Percentiles rank a stretch among this genome's conserved stretches.
phyloP scores from a whole-genome alignment of 2,797 vertebrate genomes.

The Emydoidea blandingii region DNA sequence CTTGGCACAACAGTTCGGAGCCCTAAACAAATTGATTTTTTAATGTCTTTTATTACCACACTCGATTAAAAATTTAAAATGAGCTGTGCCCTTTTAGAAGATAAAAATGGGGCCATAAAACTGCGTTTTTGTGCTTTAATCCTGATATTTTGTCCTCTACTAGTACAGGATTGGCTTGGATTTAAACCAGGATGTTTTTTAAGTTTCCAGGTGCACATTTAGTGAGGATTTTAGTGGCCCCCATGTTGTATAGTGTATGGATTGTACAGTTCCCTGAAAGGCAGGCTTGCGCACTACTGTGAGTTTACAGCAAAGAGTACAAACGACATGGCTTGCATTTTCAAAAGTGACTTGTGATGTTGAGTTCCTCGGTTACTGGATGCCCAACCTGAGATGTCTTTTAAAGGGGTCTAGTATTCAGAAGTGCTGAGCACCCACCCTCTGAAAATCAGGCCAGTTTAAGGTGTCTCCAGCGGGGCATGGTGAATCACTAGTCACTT shows the following conservation, averaged over 20 bases:
- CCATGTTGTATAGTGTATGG: neutral
- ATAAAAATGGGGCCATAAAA: neutral
- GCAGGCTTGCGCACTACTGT: neutral
- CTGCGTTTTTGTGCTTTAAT: neutral
- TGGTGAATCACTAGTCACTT: neutral
- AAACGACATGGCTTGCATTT: neutral
- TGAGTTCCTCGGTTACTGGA: neutral
- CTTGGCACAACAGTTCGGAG: neutral
- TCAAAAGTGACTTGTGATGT: neutral
- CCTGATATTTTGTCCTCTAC: constrained; percentile 12
- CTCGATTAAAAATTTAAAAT: constrained; percentile 16
- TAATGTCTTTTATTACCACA: neutral
- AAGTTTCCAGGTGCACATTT: constrained; percentile 1
- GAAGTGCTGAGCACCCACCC: neutral
- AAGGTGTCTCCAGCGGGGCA: neutral
- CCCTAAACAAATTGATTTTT: neutral
- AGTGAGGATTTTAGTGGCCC: neutral
- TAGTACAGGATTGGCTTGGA: neutral
- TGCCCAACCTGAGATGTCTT: neutral
- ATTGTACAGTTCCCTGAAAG: constrained; percentile 12
- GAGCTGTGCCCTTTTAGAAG: neutral
- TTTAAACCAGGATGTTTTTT: constrained; percentile 10
- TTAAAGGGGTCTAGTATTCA: neutral
- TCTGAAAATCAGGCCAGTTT: neutral
- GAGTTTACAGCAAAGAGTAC: constrained; percentile 5